Conservation (phyloP, 2,797 vertebrate genomes). For the Oceanodroma leucorhoa region DNA sequence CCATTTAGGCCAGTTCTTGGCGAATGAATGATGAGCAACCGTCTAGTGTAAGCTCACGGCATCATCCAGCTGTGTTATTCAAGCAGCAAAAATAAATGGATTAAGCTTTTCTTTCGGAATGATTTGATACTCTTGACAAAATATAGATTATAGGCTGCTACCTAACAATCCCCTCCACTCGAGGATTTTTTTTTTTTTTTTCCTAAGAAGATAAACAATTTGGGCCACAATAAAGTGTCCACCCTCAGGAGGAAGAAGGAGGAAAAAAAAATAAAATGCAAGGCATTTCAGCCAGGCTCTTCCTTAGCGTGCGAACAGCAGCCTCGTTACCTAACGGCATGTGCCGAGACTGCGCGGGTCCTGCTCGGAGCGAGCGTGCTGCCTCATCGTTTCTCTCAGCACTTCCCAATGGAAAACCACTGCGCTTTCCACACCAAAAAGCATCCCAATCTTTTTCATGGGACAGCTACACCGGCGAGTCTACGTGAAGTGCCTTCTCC, state of each 20-base stretch:
- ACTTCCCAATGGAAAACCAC: neutral
- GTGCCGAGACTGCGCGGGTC: neutral
- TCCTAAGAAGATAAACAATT: neutral
- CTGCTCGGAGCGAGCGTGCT: neutral
- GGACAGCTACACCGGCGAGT: neutral
- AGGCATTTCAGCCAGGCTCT: neutral
- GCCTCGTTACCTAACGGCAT: neutral
- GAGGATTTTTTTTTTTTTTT: neutral
- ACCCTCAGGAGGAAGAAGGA: fast-evolving
- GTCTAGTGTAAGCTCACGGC: slow-evolving; percentile 65
- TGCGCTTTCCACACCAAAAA: neutral
- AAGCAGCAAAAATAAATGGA: slow-evolving; percentile 73
- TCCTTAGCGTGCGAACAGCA: neutral
- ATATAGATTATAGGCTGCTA: slow-evolving; percentile 53
- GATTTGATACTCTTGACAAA: slow-evolving; percentile 69
- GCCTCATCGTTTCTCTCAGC: neutral
- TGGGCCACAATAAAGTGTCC: neutral
- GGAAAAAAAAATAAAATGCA: too few relatives aligned
- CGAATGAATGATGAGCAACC: slow-evolving; percentile 76
- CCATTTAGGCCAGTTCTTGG: slow-evolving; percentile 77
- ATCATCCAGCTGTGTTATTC: slow-evolving; percentile 75
- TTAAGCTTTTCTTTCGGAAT: slow-evolving; percentile 70
- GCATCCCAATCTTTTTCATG: neutral
- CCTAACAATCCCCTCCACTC: slow-evolving; percentile 24
- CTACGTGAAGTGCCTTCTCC: neutral